Evolutionary conservation across 1,140 invertebrate species (phyloP), one percentile per base, ranked within the genome.

Genomic region (Copidosoma floridanum): DNA sequence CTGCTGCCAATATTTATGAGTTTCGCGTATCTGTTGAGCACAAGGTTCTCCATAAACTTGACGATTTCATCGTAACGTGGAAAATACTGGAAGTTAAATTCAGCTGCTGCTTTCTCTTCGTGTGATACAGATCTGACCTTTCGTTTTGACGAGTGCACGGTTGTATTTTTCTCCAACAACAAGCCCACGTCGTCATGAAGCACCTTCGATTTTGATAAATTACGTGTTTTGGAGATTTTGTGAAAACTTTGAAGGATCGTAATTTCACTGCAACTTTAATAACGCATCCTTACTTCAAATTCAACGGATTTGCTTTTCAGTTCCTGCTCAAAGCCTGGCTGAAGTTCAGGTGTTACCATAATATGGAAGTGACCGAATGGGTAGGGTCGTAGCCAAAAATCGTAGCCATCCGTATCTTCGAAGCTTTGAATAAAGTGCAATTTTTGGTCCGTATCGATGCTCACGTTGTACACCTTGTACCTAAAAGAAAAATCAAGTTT

Each of bases 1-100:
- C 84, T 84, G 44, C 80, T 76, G 3, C 86, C 87, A 46, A 88
- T 73, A 3, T 64, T 67, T 46, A 83, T 69, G 1, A 85, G 50
- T 7, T 66, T 71, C 8, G 81, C 79, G 24, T 83, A 56, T 12
- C 79, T 68, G 61, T 85, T 73, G 29, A 72, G 69, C 21, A 64
- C 68, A 5, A 85, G 20, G 6, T 69, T 57, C 32, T 75, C 66
- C 18, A 85, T 62, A 65, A 82, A 85, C 8, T 62, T 57, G 47
- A 75, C 72, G 38, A 84, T 83, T 59, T 71, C 71, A 7, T 38
- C 16, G 62, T 69, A 71, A 51, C 72, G 68, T 16, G 70, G 70
- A 56, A 69, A 74, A 62, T 68, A 67, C 11, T 40, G 47, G 38
- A 76, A 76, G 20, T 61, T 21, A 55, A 56, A 68, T 44, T 21